phyloP scores from a whole-genome alignment of 2,113 vertebrate genomes.

The Cyphomyrus plagiostoma region DNA sequence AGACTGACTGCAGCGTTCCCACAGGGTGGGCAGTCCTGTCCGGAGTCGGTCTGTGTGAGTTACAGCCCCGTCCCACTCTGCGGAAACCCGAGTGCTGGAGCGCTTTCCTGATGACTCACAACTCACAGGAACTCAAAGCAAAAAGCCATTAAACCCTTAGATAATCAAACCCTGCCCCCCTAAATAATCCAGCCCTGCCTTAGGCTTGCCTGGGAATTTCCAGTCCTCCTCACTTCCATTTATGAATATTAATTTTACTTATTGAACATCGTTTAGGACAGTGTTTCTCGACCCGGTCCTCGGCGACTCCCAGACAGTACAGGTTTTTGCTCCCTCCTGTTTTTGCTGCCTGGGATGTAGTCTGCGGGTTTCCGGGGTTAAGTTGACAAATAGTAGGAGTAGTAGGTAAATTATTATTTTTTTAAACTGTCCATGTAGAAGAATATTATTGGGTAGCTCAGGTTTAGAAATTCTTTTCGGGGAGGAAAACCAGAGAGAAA shows the following conservation, averaged over 20 bases:
- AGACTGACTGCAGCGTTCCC: background rate
- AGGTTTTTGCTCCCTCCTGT: background rate
- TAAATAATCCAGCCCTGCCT: background rate
- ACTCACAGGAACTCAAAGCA: background rate
- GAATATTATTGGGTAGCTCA: background rate
- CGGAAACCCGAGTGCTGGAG: background rate
- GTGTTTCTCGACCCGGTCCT: background rate
- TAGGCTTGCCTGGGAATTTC: background rate
- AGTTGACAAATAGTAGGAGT: background rate
- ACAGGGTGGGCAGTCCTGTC: background rate
- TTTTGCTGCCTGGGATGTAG: background rate
- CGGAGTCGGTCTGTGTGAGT: background rate
- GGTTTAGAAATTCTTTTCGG: background rate
- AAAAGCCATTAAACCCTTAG: background rate
- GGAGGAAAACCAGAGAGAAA: background rate
- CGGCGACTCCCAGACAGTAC: background rate
- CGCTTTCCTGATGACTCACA: constrained; percentile 27
- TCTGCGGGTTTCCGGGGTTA: background rate
- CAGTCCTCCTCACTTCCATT: background rate
- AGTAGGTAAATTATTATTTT: background rate
- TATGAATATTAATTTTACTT: background rate
- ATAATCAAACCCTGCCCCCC: constrained; percentile 1
- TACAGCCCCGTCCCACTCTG: background rate
- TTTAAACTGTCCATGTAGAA: background rate
- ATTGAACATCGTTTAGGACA: background rate